These are phyloP conservation scores for Crenichthys baileyi DNA, from an alignment of 2,797 vertebrate species.

Conservation along the genomic window DNA sequence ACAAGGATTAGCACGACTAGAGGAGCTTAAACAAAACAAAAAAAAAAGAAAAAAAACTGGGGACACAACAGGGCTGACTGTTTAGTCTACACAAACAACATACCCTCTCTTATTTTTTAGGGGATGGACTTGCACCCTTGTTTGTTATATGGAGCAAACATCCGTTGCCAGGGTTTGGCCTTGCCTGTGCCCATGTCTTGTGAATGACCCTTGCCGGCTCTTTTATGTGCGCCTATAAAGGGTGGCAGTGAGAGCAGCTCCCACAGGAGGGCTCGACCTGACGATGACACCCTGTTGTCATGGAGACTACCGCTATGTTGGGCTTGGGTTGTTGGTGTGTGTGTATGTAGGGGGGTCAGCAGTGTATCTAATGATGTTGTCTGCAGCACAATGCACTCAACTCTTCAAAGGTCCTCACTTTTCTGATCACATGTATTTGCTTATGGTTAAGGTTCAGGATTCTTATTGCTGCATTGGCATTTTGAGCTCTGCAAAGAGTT, in stretches of 20 bases:
- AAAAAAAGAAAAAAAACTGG: slow-evolving; percentile 33
- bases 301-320: slow-evolving; percentile 79
- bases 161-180: slow-evolving; percentile 74
- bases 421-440: slow-evolving; percentile 50
- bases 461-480: slow-evolving; percentile 7
- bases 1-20: slow-evolving; percentile 75
- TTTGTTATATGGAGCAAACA: slow-evolving; percentile 85
- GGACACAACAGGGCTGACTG: slow-evolving; percentile 58
- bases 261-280: slow-evolving; percentile 82
- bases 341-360: slow-evolving; percentile 45
- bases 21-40: slow-evolving; percentile 66
- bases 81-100: slow-evolving; percentile 73
- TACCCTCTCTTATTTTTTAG: slow-evolving; percentile 64
- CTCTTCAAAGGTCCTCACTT: slow-evolving; percentile 47
- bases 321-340: slow-evolving; percentile 59
- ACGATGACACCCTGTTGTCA: slow-evolving; percentile 83
- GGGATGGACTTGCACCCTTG: slow-evolving; percentile 77
- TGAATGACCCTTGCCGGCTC: slow-evolving; percentile 73
- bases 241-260: slow-evolving; percentile 70
- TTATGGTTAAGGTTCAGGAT: not conserved
- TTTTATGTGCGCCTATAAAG: slow-evolving; percentile 80
- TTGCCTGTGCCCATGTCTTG: slow-evolving; percentile 67
- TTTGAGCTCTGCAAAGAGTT: slow-evolving; percentile 9
- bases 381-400: slow-evolving; percentile 63
- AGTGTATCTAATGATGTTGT: slow-evolving; percentile 73